phyloP scores from a whole-genome alignment of 2,797 vertebrate genomes.

The Enteromius thamalakanensis region DNA sequence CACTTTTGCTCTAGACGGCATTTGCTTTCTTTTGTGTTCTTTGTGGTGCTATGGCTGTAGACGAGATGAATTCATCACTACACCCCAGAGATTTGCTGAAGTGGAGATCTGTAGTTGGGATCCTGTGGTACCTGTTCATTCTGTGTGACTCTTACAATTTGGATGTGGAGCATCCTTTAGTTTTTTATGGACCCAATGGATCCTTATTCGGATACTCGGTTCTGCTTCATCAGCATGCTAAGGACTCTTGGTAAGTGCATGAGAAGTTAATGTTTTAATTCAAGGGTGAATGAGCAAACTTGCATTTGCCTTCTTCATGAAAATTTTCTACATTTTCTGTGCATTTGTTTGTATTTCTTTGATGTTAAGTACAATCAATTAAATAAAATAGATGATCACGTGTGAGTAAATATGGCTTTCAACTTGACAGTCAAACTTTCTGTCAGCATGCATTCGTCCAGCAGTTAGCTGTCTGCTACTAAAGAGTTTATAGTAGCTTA shows the following conservation, averaged over 20 bases:
- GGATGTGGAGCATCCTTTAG: conserved; percentile 73
- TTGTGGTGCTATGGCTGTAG: neutral
- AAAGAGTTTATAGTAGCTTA: neutral
- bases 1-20: conserved; percentile 7
- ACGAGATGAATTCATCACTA: conserved; percentile 7
- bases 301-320: neutral
- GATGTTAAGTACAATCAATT: neutral
- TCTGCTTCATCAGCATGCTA: conserved; percentile 75
- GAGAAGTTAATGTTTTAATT: neutral
- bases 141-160: conserved; percentile 76
- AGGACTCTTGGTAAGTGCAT: conserved; percentile 76
- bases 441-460: neutral
- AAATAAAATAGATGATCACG: neutral
- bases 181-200: conserved; percentile 70
- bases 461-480: neutral
- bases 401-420: neutral
- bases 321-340: neutral
- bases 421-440: neutral
- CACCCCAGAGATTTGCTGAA: conserved; percentile 1
- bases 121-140: conserved; percentile 50
- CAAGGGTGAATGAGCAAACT: neutral
- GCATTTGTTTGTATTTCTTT: neutral
- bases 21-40: neutral
- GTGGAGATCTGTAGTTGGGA: conserved; percentile 50
- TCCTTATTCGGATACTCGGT: conserved; percentile 85